Percentiles rank a stretch among this genome's conserved stretches.
These are phyloP conservation scores for Mycteria americana DNA, from an alignment of 2,797 vertebrate species.

Conservation along the genomic window DNA sequence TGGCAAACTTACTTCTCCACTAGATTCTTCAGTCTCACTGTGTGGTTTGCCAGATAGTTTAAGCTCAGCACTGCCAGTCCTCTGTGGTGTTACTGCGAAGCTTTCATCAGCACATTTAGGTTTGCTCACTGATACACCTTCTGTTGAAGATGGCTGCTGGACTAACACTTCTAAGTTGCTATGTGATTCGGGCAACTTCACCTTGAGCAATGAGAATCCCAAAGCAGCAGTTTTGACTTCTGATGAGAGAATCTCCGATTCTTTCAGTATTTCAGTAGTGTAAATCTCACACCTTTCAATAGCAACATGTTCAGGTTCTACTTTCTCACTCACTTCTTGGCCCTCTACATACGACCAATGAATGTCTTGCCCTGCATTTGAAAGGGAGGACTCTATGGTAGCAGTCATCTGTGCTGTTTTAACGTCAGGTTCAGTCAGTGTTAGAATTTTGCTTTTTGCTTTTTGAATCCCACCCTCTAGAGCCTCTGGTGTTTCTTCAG, in stretches of 20 bases:
- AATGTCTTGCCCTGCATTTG: slow-evolving; percentile 45
- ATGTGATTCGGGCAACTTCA: slow-evolving; percentile 57
- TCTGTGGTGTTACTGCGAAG: not conserved
- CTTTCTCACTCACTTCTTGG: slow-evolving; percentile 24
- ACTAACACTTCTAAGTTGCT: not conserved
- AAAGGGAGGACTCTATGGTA: not conserved
- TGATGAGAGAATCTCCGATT: slow-evolving; percentile 65
- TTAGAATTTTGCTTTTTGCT: slow-evolving; percentile 60
- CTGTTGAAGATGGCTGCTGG: not conserved
- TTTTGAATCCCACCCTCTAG: slow-evolving; percentile 24
- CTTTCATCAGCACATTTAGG: not conserved
- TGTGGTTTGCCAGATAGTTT: not conserved
- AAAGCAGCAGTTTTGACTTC: slow-evolving; percentile 63
- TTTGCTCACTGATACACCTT: not conserved
- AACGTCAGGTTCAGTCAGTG: slow-evolving; percentile 45
- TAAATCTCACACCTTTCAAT: not conserved
- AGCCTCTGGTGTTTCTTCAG: not conserved
- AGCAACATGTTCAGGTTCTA: not conserved
- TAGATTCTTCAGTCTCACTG: not conserved
- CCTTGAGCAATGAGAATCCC: slow-evolving; percentile 74
- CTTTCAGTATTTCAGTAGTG: slow-evolving; percentile 65
- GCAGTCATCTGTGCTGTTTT: slow-evolving; percentile 48
- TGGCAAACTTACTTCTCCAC: not conserved
- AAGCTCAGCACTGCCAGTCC: not conserved
- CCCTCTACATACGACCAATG: not conserved